Evolutionary conservation across 2,888 invertebrate species (phyloP), one percentile per base, ranked within the genome.

Genomic region (Abrostola triplasia): DNA sequence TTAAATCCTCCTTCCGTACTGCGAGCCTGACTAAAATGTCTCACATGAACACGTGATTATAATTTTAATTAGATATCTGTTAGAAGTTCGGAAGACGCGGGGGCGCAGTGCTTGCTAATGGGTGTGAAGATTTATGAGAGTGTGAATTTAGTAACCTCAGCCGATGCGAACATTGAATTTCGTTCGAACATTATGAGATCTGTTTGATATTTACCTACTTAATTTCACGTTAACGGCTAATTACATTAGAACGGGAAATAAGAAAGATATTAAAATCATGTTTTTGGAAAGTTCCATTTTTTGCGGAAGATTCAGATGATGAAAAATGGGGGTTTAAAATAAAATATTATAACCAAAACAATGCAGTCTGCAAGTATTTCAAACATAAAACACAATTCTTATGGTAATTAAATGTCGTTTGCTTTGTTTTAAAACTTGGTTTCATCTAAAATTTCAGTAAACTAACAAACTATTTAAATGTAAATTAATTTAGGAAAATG

Each of bases 1-100:
- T 66, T 47, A 47, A 6, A 47, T n/a, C 38, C 13, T 13, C 24
- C n/a, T 55, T 50, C 36, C 60, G 8, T 37, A 47, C 1, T 35
- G n/a, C 40, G 9, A 13, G 13, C 12, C 6, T 55, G 12, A 55
- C 24, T n/a, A n/a, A n/a, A n/a, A 40, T 13, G 24, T 11, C 13
- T 24, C 44, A 47, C 24, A 13, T 47, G 44, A 13, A 47, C 44
- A 9, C 6, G 52, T 10, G 36, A 35, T 12, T 51, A 51, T 51
- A 37, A 51, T 51, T 51, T 38, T 36, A 50, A 49, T 36, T 35
- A 49, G 11, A 35, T 36, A n/a, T 35, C 13, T 24, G 13, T 13
- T 47, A 13, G 44, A 12, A 47, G 44, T 47, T 47, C 24, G 9
- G 13, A 47, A 47, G 44, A 6, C 24, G 24, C 24, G 24, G 7